Percentiles rank a stretch among this genome's conserved stretches.
phyloP scores from a whole-genome alignment of 1,140 invertebrate genomes.

The Microvelia longipes region DNA sequence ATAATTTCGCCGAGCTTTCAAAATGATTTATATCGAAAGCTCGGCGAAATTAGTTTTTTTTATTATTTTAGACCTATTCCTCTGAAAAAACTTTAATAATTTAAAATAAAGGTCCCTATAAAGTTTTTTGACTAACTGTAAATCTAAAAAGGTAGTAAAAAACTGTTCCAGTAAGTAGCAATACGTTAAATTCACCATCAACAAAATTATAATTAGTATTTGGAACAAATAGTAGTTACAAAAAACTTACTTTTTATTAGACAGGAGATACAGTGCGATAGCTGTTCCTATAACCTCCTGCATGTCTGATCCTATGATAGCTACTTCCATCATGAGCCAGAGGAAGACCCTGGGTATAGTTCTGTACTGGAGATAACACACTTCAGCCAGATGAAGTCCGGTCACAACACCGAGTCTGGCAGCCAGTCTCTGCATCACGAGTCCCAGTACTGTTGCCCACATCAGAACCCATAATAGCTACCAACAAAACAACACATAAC shows the following conservation, averaged over 20 bases:
- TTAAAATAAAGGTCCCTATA: no score
- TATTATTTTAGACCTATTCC: no score
- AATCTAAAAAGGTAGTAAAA: no score
- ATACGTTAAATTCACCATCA: no score
- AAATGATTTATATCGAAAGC: no score
- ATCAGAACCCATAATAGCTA: constrained; percentile 77
- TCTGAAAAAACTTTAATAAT: no score
- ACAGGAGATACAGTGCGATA: constrained; percentile 76
- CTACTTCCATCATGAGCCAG: constrained; percentile 90
- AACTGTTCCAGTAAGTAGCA: no score
- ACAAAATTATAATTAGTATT: no score
- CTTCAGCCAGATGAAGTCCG: constrained; percentile 67
- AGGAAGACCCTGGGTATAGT: constrained; percentile 54
- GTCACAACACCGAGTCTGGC: constrained; percentile 72
- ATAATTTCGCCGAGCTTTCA: no score
- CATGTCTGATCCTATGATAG: constrained; percentile 88
- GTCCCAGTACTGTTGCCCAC: constrained; percentile 66
- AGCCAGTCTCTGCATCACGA: constrained; percentile 71
- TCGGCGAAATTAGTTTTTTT: no score
- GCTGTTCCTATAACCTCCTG: constrained; percentile 85
- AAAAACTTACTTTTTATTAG: constrained; percentile 23
- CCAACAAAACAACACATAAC: constrained; percentile 27
- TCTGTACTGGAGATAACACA: constrained; percentile 67
- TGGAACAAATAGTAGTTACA: no score
- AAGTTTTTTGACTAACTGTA: no score